Base-by-base conservation (phyloP, 2,113 vertebrate species). In the sheep (Ovis aries) region DNA sequence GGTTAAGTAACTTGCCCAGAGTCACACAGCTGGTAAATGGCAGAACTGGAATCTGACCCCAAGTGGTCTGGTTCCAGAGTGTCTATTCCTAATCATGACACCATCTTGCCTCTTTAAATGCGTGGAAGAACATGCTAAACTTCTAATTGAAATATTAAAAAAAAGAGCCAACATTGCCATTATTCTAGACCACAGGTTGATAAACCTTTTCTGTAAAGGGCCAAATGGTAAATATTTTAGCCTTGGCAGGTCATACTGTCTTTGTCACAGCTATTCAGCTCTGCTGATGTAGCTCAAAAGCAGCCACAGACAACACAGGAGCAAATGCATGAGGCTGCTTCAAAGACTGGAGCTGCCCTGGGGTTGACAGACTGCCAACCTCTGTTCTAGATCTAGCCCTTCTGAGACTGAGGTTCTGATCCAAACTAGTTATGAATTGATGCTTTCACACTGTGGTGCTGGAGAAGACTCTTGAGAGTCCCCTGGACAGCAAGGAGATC, bases 291-390 rank as follows among this genome's bases (percentile, higher is more conserved):
- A 43, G 23, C 17, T 53, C 25, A 94, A 52, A 85, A 19, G 33
- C 52, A 88, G n/a, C 15, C 27, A 6, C 0, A 36, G n/a, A 50
- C 0, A 64, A 45, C 7, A 27, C 0, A 2, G 3, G 12, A 50
- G 45, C 16, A 43, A 19, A 50, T 10, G 3, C 0, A 0, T 21
- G 15, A 13, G 16, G 17, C 14, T 88, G 14, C 23, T 45, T 55
- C 36, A 52, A 11, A 13, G 31, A 53, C 17, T 29, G 4, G 50
- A 13, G 7, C 5, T 6, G 9, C 60, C 36, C 83, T 14, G 0
- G 17, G 25, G 27, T 0, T 33, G 25, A 12, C 16, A 13, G 3
- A 31, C 8, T 25, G 36, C 0, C 53, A 43, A 71, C 3, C 45
- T 85, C 13, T 55, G 5, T 21, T 62, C 80, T 59, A 84, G 40